Conservation (phyloP, 2,113 vertebrate species). For the Sinocyclocheilus rhinocerous region DNA sequence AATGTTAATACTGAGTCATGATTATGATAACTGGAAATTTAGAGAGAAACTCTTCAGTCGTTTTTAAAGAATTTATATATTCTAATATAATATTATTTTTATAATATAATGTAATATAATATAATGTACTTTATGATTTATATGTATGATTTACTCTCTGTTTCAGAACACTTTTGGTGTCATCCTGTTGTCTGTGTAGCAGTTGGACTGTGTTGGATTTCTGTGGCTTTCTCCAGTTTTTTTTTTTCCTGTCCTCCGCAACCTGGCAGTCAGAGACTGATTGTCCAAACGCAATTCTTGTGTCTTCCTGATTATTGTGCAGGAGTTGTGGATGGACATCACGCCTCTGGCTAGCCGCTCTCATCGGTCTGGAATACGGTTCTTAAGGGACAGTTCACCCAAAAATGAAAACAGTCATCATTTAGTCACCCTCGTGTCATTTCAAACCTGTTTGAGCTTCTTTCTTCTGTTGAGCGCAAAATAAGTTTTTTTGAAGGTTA, state of each 20-base stretch:
- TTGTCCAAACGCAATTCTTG: conserved; percentile 86
- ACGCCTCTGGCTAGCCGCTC: conserved; percentile 66
- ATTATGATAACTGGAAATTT: background rate
- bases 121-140: background rate
- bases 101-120: background rate
- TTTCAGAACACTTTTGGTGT: conserved; percentile 7
- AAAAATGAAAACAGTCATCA: background rate
- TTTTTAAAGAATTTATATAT: background rate
- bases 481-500: background rate
- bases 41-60: background rate
- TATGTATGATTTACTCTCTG: conserved; percentile 1
- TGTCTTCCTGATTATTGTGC: conserved; percentile 59
- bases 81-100: background rate
- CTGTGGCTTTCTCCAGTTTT: background rate
- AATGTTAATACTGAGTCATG: background rate
- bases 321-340: conserved; percentile 83
- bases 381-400: background rate
- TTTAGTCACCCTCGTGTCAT: background rate
- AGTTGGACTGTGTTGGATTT: background rate
- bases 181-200: background rate
- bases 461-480: background rate
- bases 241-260: background rate
- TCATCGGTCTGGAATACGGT: background rate
- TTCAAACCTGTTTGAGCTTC: background rate
- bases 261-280: conserved; percentile 76